These are phyloP conservation scores for Neomorphus geoffroyi DNA, from an alignment of 2,797 vertebrate genomes.

Conservation along the genomic window DNA sequence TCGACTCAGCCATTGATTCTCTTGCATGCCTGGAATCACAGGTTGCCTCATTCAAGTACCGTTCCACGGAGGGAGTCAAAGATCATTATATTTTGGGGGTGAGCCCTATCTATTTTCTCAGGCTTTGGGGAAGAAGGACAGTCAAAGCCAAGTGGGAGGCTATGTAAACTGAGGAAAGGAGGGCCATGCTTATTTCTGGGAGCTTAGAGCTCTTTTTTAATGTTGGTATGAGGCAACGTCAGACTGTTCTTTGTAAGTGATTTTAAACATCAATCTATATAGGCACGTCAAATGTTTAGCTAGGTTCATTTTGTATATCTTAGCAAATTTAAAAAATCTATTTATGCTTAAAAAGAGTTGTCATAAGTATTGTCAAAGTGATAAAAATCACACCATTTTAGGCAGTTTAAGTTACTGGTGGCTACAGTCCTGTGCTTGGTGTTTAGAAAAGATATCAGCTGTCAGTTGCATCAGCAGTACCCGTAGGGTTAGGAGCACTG, in stretches of 20 bases:
- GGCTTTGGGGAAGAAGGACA: neutral
- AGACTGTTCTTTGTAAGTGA: neutral
- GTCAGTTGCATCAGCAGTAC: slow-evolving; percentile 6
- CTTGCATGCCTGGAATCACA: neutral
- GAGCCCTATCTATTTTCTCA: neutral
- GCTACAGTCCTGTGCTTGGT: neutral
- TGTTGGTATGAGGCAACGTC: neutral
- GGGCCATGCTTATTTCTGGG: neutral
- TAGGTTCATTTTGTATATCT: slow-evolving; percentile 7
- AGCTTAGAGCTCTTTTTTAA: neutral
- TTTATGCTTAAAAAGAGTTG: slow-evolving; percentile 19
- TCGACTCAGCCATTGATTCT: neutral
- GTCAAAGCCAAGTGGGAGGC: neutral
- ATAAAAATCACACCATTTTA: slow-evolving; percentile 43
- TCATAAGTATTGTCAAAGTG: slow-evolving; percentile 44
- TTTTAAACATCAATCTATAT: neutral
- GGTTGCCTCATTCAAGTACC: neutral
- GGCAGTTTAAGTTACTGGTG: neutral
- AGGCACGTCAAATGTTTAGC: neutral
- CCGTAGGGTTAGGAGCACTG: neutral
- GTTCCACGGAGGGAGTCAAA: neutral
- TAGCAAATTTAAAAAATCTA: slow-evolving; percentile 1
- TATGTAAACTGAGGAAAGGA: neutral
- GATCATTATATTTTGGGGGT: neutral
- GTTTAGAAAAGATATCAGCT: slow-evolving; percentile 48